phyloP scores from a whole-genome alignment of 2,113 vertebrate species.

The Chrysochloris asiatica region DNA sequence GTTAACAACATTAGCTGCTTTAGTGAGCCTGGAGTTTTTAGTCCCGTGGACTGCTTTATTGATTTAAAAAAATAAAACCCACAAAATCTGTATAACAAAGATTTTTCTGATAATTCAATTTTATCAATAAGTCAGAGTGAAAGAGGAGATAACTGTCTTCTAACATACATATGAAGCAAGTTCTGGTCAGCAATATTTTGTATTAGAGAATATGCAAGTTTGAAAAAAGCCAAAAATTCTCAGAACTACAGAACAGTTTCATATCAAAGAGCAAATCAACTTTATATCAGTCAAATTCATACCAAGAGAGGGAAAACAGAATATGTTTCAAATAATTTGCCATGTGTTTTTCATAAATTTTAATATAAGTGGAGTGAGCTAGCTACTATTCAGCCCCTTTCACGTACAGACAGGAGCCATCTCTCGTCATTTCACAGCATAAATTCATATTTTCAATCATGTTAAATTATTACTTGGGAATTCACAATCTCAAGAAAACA shows the following conservation, averaged over 20 bases:
- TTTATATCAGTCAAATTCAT: constrained; percentile 54
- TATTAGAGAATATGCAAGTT: constrained; percentile 19
- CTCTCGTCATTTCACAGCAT: constrained; percentile 60
- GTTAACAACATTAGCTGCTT: neutral
- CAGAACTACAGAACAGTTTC: constrained; percentile 23
- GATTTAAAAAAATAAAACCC: constrained; percentile 22
- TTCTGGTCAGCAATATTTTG: constrained; percentile 4
- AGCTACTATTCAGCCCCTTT: neutral
- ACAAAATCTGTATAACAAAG: neutral
- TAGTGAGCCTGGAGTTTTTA: constrained; percentile 19
- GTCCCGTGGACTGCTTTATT: constrained; percentile 30
- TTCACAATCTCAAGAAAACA: constrained; percentile 50
- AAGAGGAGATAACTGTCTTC: neutral
- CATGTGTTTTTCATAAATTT: constrained; percentile 33
- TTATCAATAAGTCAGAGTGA: constrained; percentile 12
- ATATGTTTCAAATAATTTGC: neutral
- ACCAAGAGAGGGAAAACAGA: constrained; percentile 4
- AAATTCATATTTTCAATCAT: constrained; percentile 70
- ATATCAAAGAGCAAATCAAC: constrained; percentile 42
- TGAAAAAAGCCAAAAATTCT: constrained; percentile 21
- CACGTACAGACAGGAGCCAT: constrained; percentile 56
- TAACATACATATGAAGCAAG: constrained; percentile 16
- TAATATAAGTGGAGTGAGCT: constrained; percentile 28
- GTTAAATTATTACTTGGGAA: constrained; percentile 61
- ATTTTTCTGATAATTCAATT: neutral